Evolutionary conservation across 2,797 vertebrate genomes (phyloP), one percentile per base, ranked within the genome.

Genomic region (Eulemur albifrons): DNA sequence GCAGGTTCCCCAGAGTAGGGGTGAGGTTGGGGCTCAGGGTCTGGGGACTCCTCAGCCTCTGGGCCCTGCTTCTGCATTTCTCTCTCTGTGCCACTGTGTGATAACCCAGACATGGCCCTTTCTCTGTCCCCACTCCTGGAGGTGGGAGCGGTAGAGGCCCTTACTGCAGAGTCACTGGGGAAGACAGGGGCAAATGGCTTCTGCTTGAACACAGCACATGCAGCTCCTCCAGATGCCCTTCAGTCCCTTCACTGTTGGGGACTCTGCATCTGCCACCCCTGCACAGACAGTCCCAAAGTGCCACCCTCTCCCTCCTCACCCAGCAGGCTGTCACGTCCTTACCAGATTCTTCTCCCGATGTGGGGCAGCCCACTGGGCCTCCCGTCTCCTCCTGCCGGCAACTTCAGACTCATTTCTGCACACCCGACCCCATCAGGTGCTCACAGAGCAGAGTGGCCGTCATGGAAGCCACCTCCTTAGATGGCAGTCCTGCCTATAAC

Each of bases 201-300:
- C 45, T 7, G 38, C 21, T 20, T 13, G 65, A 5, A n/a, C 30
- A 12, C 17, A 25, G 59, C 14, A 6, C 7, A 1, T 25, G 38
- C 38, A 14, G 45, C 40, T 45, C 59, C 89, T 79, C 63, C 52
- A 48, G 13, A 50, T 11, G 40, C 35, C 50, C 32, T 4, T 6
- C 4, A 2, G 52, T 35, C 18, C 0, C 54, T 38, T 17, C 48
- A 18, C 11, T 7, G 63, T 20, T n/a, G 15, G 35, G 45, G n/a
- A 50, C n/a, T 72, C 52, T 32, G 48, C 81, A 9, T 30, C 45
- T 11, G 10, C 14, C 38, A 43, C 21, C 18, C 6, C 21, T 10
- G 17, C 50, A 61, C 0, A 2, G n/a, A 52, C 0, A 3, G n/a
- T 8, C 15, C 10, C 30, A 17, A 43, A 57, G 45, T 30, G 67